A percentile compares a stretch with the other conserved stretches of the same genome.
Evolutionary conservation across 1,140 invertebrate species (phyloP).

Genomic region (Cydia amplana): DNA sequence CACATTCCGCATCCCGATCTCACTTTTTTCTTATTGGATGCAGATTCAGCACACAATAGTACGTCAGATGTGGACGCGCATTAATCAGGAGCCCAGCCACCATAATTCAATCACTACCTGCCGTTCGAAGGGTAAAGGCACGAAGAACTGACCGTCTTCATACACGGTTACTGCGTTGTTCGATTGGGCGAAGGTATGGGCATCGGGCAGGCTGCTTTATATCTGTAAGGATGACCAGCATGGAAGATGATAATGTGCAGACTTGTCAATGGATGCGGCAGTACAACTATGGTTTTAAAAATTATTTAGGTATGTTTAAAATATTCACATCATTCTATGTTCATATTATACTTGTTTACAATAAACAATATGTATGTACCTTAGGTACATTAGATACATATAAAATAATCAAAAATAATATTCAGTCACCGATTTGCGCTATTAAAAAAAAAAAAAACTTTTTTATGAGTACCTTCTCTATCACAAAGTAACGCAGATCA

Average conservation of each 20-base stretch:
- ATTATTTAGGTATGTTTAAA: too few species aligned
- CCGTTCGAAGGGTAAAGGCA: background rate
- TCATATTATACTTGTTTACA: too few species aligned
- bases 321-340: too few species aligned
- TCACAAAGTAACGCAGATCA: too few species aligned
- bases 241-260: background rate
- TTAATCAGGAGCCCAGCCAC: conserved; percentile 73
- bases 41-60: conserved; percentile 74
- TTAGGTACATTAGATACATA: too few species aligned
- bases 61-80: conserved; percentile 72
- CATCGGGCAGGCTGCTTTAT: conserved; percentile 30
- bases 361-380: too few species aligned
- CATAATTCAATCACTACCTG: conserved; percentile 73
- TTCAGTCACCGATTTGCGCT: too few species aligned
- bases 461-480: too few species aligned
- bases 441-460: too few species aligned
- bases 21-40: conserved; percentile 61
- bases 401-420: too few species aligned
- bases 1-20: conserved; percentile 52
- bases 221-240: conserved; percentile 15
- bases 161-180: conserved; percentile 6
- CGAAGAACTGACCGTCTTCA: background rate
- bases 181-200: conserved; percentile 1
- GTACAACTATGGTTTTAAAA: background rate
- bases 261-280: conserved; percentile 8